A percentile compares a stretch with the other conserved stretches of the same genome.
Conservation (phyloP, 2,888 invertebrate species). For the Cosmopolites sordidus region DNA sequence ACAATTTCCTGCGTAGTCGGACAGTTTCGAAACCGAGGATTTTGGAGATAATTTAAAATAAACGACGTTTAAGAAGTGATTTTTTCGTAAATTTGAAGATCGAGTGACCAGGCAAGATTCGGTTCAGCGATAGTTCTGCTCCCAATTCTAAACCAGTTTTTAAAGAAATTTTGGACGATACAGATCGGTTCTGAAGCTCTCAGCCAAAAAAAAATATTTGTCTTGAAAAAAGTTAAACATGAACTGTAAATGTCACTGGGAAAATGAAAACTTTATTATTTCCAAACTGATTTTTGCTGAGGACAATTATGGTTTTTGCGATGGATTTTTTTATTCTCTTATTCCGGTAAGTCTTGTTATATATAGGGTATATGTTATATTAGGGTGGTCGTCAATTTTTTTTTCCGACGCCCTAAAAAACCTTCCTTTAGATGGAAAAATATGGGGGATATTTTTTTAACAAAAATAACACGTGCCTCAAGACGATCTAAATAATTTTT, state of each 20-base stretch:
- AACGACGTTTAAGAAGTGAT: conserved; percentile 6
- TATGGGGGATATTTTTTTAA: too few species aligned
- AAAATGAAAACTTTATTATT: conserved; percentile 10
- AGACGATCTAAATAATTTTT: too few species aligned
- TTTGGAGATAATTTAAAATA: conserved; percentile 16
- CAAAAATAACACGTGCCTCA: too few species aligned
- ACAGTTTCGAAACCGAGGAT: background rate
- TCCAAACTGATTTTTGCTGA: conserved; percentile 6
- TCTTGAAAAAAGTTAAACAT: background rate
- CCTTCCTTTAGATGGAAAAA: too few species aligned
- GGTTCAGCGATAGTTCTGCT: conserved; percentile 13
- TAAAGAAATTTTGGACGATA: conserved; percentile 12
- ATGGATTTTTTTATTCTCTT: conserved; percentile 31
- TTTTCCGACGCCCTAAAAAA: too few species aligned
- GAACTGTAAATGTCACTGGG: conserved; percentile 11
- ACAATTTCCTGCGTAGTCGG: background rate
- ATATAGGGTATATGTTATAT: too few species aligned
- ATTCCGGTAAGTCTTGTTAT: conserved; percentile 17
- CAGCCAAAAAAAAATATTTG: too few species aligned
- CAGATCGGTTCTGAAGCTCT: background rate
- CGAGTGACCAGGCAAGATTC: conserved; percentile 12
- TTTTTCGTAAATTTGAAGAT: conserved; percentile 15
- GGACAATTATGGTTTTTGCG: conserved; percentile 19
- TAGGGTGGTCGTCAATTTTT: too few species aligned
- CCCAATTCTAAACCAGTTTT: conserved; percentile 25